phyloP scores from a whole-genome alignment of 1,140 invertebrate species.

The Drosophila lacteicornis region DNA sequence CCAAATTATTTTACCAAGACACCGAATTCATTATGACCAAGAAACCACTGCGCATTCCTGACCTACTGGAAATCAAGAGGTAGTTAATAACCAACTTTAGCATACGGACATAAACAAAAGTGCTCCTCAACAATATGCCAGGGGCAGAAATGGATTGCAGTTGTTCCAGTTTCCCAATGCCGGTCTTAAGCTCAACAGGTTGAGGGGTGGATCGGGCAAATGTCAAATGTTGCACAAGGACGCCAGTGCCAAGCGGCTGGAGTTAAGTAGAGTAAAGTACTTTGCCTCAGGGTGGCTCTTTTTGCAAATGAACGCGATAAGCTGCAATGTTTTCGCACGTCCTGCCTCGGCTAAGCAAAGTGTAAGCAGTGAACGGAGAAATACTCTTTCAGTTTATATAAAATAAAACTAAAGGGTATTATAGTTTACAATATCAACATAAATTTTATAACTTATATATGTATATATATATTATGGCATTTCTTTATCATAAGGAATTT shows the following conservation, averaged over 20 bases:
- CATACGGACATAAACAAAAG: slow-evolving; percentile 15
- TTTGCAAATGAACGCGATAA: slow-evolving; percentile 43
- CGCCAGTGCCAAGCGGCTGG: slow-evolving; percentile 13
- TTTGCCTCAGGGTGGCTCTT: slow-evolving; percentile 34
- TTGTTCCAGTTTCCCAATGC: slow-evolving; percentile 23
- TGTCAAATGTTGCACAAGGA: slow-evolving; percentile 45
- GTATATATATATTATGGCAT: too few relatives aligned
- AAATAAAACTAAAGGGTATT: not conserved
- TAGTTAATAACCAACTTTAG: slow-evolving; percentile 5
- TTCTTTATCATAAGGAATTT: too few relatives aligned
- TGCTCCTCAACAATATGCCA: slow-evolving; percentile 20
- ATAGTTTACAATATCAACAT: too few relatives aligned
- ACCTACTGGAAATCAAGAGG: not conserved
- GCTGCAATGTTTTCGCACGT: slow-evolving; percentile 42
- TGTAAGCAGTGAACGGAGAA: not conserved
- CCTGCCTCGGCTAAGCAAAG: not conserved
- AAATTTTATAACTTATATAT: too few relatives aligned
- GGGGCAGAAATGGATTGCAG: slow-evolving; percentile 20
- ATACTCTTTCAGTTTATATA: not conserved
- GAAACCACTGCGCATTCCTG: slow-evolving; percentile 8
- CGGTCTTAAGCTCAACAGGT: slow-evolving; percentile 34
- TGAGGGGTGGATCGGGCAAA: slow-evolving; percentile 27
- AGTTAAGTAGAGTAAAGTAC: slow-evolving; percentile 16
- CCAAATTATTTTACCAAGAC: too few relatives aligned
- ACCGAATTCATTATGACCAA: too few relatives aligned